Evolutionary conservation across 2,113 vertebrate species (phyloP).

Genomic region (Plecturocebus donacophilus): DNA sequence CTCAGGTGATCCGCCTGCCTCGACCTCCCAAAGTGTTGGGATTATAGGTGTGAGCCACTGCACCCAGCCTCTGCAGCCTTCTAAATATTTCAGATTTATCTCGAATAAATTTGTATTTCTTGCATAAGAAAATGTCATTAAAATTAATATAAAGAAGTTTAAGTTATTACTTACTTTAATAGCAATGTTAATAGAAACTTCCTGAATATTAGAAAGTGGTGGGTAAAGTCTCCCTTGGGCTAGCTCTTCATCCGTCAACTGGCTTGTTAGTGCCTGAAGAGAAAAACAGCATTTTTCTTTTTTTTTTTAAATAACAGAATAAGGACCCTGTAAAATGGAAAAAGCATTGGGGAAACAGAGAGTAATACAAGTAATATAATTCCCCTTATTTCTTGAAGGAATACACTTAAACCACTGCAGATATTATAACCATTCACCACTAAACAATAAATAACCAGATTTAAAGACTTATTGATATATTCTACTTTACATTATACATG

Average conservation of each 20-base stretch:
- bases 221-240: constrained; percentile 94
- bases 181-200: constrained; percentile 96
- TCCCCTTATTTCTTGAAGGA: neutral
- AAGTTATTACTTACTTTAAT: constrained; percentile 89
- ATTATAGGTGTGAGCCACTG: neutral
- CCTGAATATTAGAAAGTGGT: constrained; percentile 94
- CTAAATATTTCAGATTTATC: neutral
- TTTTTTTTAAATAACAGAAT: constrained; percentile 29
- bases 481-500: neutral
- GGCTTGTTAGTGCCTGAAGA: constrained; percentile 90
- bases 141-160: neutral
- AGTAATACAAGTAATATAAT: neutral
- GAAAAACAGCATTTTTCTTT: constrained; percentile 43
- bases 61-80: neutral
- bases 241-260: constrained; percentile 92
- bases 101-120: neutral
- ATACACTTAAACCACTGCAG: neutral
- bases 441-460: neutral
- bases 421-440: neutral
- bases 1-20: neutral
- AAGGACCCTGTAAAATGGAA: neutral
- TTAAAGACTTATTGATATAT: neutral
- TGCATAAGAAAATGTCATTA: constrained; percentile 9
- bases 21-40: neutral
- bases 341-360: neutral